Base-by-base conservation (phyloP, 2,797 vertebrate genomes). In the Coranthus polyacanthus region DNA sequence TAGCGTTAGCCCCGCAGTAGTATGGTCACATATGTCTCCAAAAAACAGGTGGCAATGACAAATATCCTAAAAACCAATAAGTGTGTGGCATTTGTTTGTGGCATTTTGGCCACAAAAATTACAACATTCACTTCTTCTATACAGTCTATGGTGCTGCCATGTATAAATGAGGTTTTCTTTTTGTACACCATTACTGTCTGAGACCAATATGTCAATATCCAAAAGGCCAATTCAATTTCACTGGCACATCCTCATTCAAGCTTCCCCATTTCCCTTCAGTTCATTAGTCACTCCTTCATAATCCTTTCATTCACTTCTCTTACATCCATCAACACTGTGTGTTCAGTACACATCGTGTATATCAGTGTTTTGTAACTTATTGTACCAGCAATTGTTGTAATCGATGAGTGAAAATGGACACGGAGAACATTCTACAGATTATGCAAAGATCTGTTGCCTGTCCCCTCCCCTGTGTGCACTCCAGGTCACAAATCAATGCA, bases 211-310 rank as follows among this genome's bases (percentile, higher is more conserved):
- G 2, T 22, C 0, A 1, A 12, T 55, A 34, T 61, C 34, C 37
- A 43, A 18, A 42, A 46, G n/a, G 34, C 37, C 37, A 34, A 54
- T 54, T 43, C 20, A 2, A 26, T 49, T 52, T 54, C 12, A 66
- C 21, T 21, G 43, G 11, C 43, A 43, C 37, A 20, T 13, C 20
- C 22, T 6, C 17, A 47, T 16, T 0, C 36, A 26, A 15, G 16
- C 46, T 45, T 39, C 12, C 15, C 3, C n/a, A 0, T 37, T 20
- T 3, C n/a, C 6, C 16, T 47, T 59, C 41, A 41, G 15, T 53
- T 47, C 36, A 42, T 16, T n/a, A 47, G 26, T 43, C 34, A 54
- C 20, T 21, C 42, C 45, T 45, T 20, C 34, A 46, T 21, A 22
- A 37, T 21, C 16, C 49, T 16, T 42, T 7, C 15, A 22, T 45